A percentile compares a stretch with the other conserved stretches of the same genome.
These are phyloP conservation scores for Itoplectis maculator DNA, from an alignment of 2,888 invertebrate genomes.

Conservation along the genomic window DNA sequence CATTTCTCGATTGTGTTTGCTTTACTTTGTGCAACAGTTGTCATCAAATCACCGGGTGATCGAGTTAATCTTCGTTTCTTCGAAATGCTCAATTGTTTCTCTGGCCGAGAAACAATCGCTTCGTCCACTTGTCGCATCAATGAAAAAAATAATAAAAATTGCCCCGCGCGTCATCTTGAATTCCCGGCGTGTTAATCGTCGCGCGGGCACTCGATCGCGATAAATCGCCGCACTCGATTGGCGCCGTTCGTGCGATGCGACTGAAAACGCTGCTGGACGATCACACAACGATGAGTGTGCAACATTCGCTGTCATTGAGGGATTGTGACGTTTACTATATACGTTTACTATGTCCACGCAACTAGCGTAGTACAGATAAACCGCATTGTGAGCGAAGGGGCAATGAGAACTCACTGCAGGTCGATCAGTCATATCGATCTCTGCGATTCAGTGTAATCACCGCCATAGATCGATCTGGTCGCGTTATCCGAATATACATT, in stretches of 20 bases:
- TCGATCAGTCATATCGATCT: conserved; percentile 19
- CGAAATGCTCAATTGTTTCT: too few species aligned
- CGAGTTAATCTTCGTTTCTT: too few species aligned
- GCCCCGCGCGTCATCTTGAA: neutral
- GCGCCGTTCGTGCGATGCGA: too few species aligned
- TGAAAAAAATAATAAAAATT: neutral
- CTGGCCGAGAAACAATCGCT: neutral
- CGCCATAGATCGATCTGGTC: neutral
- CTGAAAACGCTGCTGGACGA: too few species aligned
- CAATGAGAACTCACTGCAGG: neutral
- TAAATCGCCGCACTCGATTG: neutral
- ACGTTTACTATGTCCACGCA: neutral
- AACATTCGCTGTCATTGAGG: conserved; percentile 41
- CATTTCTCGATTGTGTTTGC: too few species aligned
- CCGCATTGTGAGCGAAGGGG: too few species aligned
- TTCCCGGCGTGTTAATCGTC: neutral
- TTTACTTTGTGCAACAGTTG: too few species aligned
- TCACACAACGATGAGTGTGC: conserved; percentile 23
- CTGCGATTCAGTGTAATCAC: neutral
- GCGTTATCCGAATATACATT: conserved; percentile 26
- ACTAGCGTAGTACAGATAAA: neutral
- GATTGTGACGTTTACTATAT: neutral
- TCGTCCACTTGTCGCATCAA: neutral
- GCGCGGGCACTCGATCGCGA: neutral
- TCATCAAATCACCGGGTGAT: too few species aligned